These are phyloP conservation scores for Brachyistius frenatus DNA, from an alignment of 2,113 vertebrate genomes.

Conservation along the genomic window DNA sequence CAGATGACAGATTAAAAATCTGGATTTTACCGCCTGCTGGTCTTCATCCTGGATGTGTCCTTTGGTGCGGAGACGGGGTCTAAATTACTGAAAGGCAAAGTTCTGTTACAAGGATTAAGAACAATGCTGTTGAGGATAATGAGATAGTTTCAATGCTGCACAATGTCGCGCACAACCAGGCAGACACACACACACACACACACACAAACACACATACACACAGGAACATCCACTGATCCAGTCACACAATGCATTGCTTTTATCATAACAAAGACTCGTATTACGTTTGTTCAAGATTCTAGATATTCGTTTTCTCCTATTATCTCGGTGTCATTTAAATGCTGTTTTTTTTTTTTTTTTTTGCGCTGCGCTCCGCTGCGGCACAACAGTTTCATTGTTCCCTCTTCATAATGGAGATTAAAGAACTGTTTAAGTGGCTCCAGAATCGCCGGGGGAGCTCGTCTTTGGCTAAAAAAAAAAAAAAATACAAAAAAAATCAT, in stretches of 20 bases:
- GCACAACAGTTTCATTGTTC: slow-evolving; percentile 71
- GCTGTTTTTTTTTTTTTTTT: slow-evolving; percentile 6
- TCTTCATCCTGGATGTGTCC: background rate
- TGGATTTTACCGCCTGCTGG: slow-evolving; percentile 4
- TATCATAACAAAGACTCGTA: slow-evolving; percentile 35
- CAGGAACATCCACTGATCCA: slow-evolving; percentile 24
- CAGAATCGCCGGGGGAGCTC: slow-evolving; percentile 39
- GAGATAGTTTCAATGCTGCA: slow-evolving; percentile 23
- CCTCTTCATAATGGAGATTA: slow-evolving; percentile 62
- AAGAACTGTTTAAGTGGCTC: slow-evolving; percentile 58
- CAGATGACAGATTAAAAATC: background rate
- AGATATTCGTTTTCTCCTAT: slow-evolving; percentile 39
- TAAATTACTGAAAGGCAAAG: slow-evolving; percentile 24
- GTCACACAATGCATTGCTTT: slow-evolving; percentile 31
- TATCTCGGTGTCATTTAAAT: slow-evolving; percentile 66
- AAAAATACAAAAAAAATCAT: slow-evolving; percentile 39
- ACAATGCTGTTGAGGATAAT: slow-evolving; percentile 43
- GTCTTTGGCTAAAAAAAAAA: slow-evolving; percentile 34
- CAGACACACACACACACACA: background rate
- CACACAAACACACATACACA: slow-evolving; percentile 16
- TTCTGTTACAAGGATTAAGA: slow-evolving; percentile 45
- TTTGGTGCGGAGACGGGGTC: slow-evolving; percentile 6
- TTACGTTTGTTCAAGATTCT: slow-evolving; percentile 45
- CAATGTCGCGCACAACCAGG: background rate
- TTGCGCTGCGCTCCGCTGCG: background rate